phyloP scores from a whole-genome alignment of 2,113 vertebrate genomes.

The Paradisaea rubra region DNA sequence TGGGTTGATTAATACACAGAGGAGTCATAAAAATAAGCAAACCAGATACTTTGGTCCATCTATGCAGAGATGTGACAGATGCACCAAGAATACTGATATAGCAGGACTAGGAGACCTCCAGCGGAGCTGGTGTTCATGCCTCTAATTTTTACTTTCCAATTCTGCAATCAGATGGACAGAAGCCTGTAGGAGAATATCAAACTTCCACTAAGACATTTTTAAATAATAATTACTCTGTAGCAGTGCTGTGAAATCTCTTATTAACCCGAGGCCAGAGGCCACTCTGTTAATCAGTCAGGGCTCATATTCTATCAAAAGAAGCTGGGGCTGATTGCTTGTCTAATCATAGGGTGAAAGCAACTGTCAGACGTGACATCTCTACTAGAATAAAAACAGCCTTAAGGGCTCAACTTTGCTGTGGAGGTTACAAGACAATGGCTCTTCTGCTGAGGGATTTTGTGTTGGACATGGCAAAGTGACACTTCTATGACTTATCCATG shows the following conservation, averaged over 20 bases:
- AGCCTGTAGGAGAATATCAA: slow-evolving; percentile 65
- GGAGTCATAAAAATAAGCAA: background rate
- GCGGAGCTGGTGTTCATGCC: background rate
- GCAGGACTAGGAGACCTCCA: background rate
- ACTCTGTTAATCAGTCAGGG: slow-evolving; percentile 74
- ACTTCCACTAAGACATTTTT: slow-evolving; percentile 64
- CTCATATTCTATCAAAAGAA: slow-evolving; percentile 67
- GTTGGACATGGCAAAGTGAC: background rate
- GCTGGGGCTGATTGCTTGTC: slow-evolving; percentile 62
- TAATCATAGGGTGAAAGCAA: slow-evolving; percentile 65
- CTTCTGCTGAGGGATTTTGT: background rate
- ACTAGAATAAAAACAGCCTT: slow-evolving; percentile 44
- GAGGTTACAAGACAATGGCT: background rate
- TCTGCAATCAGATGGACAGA: slow-evolving; percentile 61
- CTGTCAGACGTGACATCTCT: slow-evolving; percentile 55
- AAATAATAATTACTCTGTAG: slow-evolving; percentile 74
- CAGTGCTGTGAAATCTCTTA: slow-evolving; percentile 73
- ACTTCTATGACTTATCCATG: background rate
- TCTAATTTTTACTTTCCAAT: slow-evolving; percentile 47
- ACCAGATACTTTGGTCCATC: background rate
- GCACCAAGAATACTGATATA: background rate
- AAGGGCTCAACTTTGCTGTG: background rate
- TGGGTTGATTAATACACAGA: background rate
- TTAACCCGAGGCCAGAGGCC: slow-evolving; percentile 77
- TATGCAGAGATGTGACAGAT: background rate